Base-by-base conservation (phyloP, 2,113 vertebrate genomes). In the Aspidoscelis tigris region DNA sequence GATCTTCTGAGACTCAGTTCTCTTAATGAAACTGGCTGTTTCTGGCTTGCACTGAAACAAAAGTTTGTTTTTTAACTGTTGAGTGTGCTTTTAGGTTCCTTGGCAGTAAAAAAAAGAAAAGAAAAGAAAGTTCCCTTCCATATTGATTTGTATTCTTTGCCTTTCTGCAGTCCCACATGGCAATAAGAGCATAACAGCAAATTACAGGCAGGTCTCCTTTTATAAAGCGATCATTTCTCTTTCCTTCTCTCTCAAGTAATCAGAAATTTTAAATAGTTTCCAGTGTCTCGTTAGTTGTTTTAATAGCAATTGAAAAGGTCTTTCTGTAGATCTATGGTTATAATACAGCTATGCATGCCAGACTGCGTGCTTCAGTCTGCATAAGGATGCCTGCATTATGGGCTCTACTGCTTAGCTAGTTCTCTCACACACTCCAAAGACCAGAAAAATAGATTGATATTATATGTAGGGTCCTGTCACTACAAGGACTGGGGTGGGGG, bases 111-210 rank as follows among this genome's bases (percentile, higher is more conserved):
- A 61, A 39, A 77, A 55, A 55, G 55, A 14, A 77, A 55, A 55
- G 55, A 14, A 55, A 55, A 33, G 33, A 33, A 21, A 12, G 33
- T 41, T 78, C 5, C 18, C 41, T 84, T 87, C 78, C 81, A 41
- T 55, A 73, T 82, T 90, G 26, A 2, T 21, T 89, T 92, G 79
- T 47, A 81, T 78, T 76, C 3, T 86, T 5, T 84, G 24, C 2
- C 80, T 73, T 9, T 75, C 69, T 55, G 33, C 21, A 70, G 33
- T 2, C 44, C 73, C 55, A 2, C 77, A 26, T 86, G 71, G 50
- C n/a, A 66, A 2, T 8, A 41, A n/a, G 82, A 55, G 24, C 44
- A 76, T 76, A 74, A 41, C 71, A 65, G 71, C 61, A 65, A 66
- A 33, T 76, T 80, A n/a, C 10, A 39, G 18, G 6, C 9, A 22